Percentiles rank a stretch among this genome's conserved stretches.
phyloP scores from a whole-genome alignment of 2,888 invertebrate genomes.

The Phlogophora meticulosa region DNA sequence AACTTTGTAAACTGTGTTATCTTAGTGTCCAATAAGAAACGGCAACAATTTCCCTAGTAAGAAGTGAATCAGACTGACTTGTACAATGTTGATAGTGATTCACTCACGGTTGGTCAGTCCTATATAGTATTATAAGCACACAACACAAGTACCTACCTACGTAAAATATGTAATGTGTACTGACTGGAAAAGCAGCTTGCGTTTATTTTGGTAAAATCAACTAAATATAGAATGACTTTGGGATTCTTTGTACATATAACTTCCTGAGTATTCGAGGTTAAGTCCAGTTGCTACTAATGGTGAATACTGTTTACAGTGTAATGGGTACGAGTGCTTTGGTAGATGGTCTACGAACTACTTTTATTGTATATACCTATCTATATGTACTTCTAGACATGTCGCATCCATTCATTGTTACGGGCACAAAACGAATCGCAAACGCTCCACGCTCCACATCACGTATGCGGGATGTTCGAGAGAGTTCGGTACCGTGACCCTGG shows the following conservation, averaged over 20 bases:
- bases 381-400: no score
- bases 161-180: conserved; percentile 19
- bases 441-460: no score
- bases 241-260: conserved; percentile 44
- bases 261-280: conserved; percentile 48
- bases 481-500: no score
- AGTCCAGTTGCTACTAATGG: background rate
- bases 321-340: no score
- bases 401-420: no score
- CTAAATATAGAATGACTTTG: conserved; percentile 56
- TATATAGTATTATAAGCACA: conserved; percentile 3
- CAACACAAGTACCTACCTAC: conserved; percentile 8
- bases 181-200: conserved; percentile 23
- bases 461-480: no score
- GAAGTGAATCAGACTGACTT: background rate
- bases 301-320: background rate
- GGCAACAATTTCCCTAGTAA: no score
- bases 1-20: no score
- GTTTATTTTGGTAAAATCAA: conserved; percentile 53
- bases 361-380: no score
- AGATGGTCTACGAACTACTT: no score
- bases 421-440: no score
- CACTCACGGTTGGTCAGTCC: background rate
- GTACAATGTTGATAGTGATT: background rate
- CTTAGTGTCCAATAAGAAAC: no score